Base-by-base conservation (phyloP, 2,888 invertebrate genomes). In the Drosophila macrospina region DNA sequence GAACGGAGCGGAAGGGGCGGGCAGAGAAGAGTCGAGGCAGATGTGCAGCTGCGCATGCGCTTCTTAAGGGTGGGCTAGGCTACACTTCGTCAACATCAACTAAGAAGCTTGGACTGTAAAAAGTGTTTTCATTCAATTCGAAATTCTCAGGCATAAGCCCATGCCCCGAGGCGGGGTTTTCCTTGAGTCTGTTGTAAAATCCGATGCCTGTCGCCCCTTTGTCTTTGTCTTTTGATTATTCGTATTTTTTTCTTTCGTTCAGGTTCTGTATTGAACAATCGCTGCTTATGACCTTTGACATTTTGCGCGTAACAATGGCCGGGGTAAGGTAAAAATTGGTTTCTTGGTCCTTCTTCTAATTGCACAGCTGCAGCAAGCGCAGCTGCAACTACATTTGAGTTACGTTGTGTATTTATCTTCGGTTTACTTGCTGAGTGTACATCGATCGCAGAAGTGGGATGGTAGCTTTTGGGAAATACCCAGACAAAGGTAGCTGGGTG, bases 231-330 rank as follows among this genome's bases (percentile, higher is more conserved):
- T 75, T 69, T 55, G 61, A 48, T 74, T 66, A 47, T 45, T 62
- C 34, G 24, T 24, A 39, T 50, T 34, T 26, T 42, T 45, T 55
- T 28, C 11, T 57, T 75, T 44, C 34, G 64, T 69, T 73, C 61
- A 67, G 72, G 67, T 71, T 74, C 55, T 63, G 47, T 30, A n/a
- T 77, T 59, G 71, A 64, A 86, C 84, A 83, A 78, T 73, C 57
- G 69, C 65, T 68, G 82, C 76, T 74, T 81, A 82, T 78, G 83
- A 88, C 83, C 88, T 83, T 77, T 83, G 83, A 83, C 83, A 83
- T 83, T 72, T 69, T 81, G 64, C 62, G 78, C 73, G n/a, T 67
- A 67, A 80, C 84, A 86, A 71, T 78, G 78, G 56, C 70, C 39
- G 59, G 32, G 47, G 37, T 44, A 61, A 79, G 74, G 77, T 59